Percentiles rank a stretch among this genome's conserved stretches.
These are phyloP conservation scores for Lasius fuliginosus DNA, from an alignment of 2,888 invertebrate species.

Conservation along the genomic window DNA sequence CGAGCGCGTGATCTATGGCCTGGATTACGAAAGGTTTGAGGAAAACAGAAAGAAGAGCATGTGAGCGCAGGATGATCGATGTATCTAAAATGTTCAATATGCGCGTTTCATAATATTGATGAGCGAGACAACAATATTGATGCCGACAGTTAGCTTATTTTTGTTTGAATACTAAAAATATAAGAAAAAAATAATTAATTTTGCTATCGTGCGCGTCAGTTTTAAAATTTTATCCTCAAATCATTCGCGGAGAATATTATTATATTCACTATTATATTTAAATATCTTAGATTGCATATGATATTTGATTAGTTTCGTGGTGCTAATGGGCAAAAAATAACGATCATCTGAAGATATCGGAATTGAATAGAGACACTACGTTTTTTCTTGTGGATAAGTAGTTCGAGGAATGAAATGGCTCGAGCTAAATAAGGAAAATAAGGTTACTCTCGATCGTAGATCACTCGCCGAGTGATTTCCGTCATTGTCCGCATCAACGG, in stretches of 20 bases:
- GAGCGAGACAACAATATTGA: constrained; percentile 11
- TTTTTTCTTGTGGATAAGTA: background rate
- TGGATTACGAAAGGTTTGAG: constrained; percentile 31
- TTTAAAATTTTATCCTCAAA: background rate
- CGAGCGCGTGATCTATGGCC: constrained; percentile 40
- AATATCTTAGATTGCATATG: background rate
- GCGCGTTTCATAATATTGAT: constrained; percentile 28
- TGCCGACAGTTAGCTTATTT: background rate
- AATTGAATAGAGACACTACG: background rate
- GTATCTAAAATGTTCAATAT: constrained; percentile 8
- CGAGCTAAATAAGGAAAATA: constrained; percentile 23
- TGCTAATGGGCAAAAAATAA: background rate
- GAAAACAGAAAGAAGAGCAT: constrained; percentile 24
- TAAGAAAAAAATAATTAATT: background rate
- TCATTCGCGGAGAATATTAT: background rate
- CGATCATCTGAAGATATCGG: background rate
- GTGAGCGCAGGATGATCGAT: constrained; percentile 3
- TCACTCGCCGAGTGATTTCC: constrained; percentile 26
- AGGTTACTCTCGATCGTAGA: constrained; percentile 16
- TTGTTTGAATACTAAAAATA: background rate
- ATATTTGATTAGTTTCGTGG: background rate
- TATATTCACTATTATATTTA: background rate
- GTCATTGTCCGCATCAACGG: background rate
- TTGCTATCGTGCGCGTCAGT: background rate
- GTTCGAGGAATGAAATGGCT: background rate